These are phyloP conservation scores for Heterodera carotae DNA, from an alignment of 1,140 invertebrate genomes.

Conservation along the genomic window DNA sequence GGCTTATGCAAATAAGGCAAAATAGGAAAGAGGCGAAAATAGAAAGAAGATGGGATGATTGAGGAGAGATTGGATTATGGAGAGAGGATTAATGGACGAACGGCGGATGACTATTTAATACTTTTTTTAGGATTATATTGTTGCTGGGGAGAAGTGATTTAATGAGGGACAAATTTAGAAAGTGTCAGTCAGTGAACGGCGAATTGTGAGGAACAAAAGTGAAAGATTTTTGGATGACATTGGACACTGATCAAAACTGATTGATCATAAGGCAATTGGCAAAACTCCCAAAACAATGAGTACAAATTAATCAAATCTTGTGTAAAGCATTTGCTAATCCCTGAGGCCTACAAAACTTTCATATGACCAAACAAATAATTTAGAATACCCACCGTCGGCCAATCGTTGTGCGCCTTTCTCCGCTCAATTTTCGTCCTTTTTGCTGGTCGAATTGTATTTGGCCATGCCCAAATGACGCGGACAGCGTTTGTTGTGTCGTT, in stretches of 20 bases:
- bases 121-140: too few species aligned
- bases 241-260: neutral
- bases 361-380: constrained; percentile 13
- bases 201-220: neutral
- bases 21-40: too few species aligned
- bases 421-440: neutral
- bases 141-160: neutral
- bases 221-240: neutral
- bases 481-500: constrained; percentile 11
- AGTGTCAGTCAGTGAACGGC: neutral
- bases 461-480: constrained; percentile 24
- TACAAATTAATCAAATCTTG: neutral
- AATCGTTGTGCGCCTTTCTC: neutral
- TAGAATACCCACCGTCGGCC: constrained; percentile 10
- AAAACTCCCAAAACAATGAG: neutral
- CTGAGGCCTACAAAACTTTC: neutral
- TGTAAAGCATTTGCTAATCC: neutral
- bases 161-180: neutral
- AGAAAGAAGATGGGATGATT: too few species aligned
- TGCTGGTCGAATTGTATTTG: constrained; percentile 24
- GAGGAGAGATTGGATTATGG: too few species aligned
- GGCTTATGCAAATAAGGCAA: neutral
- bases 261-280: neutral
- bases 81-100: neutral
- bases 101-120: too few species aligned